phyloP scores from a whole-genome alignment of 2,888 invertebrate genomes.

The Boloria euphrosyne region DNA sequence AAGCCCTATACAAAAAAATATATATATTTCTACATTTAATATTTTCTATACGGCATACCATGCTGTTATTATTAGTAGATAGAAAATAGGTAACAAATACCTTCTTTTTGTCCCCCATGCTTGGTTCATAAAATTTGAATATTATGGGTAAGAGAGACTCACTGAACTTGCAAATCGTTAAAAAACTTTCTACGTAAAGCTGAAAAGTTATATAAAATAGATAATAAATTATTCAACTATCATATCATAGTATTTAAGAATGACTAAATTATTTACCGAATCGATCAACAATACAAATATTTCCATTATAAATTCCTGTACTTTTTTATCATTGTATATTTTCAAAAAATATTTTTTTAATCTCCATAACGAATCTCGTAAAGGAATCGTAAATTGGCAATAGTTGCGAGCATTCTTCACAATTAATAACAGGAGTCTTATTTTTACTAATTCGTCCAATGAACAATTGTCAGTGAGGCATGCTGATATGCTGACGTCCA shows the following conservation, averaged over 20 bases:
- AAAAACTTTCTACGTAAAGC: constrained; percentile 77
- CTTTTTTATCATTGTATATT: constrained; percentile 62
- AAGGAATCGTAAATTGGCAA: constrained; percentile 63
- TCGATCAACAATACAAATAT: constrained; percentile 62
- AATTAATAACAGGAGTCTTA: constrained; percentile 69
- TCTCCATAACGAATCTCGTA: constrained; percentile 59
- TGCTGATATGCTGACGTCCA: constrained; percentile 59
- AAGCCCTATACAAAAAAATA: constrained; percentile 53
- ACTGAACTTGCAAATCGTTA: constrained; percentile 77
- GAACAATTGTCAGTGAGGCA: constrained; percentile 56
- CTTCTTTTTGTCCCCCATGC: constrained; percentile 71
- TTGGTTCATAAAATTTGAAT: constrained; percentile 72
- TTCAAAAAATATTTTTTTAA: constrained; percentile 59
- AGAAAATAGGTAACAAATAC: constrained; percentile 46
- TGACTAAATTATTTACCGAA: constrained; percentile 53
- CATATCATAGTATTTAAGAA: constrained; percentile 5
- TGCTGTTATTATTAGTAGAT: background rate
- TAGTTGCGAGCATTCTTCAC: constrained; percentile 68
- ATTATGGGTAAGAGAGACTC: constrained; percentile 70
- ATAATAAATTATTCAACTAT: constrained; percentile 1
- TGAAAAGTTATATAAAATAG: constrained; percentile 48
- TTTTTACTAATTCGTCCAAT: constrained; percentile 65
- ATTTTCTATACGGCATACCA: background rate
- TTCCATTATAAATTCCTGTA: constrained; percentile 67
- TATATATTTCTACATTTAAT: background rate